phyloP scores from a whole-genome alignment of 2,797 vertebrate species.

The Chiroxiphia lanceolata region DNA sequence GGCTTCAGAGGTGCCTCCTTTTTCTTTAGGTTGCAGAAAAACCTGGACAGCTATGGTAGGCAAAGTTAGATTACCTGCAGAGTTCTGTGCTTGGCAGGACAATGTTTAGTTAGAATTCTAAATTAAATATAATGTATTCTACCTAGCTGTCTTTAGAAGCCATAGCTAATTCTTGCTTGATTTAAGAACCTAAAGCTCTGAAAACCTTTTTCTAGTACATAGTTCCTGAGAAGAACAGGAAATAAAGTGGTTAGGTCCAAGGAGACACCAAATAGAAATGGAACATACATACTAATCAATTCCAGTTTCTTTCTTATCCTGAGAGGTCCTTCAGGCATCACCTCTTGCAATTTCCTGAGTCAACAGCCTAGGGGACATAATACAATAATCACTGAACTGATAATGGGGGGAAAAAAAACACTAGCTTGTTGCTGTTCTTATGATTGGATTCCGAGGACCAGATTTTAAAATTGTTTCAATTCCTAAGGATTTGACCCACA shows the following conservation, averaged over 20 bases:
- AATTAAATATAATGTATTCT: not conserved
- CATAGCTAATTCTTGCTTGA: not conserved
- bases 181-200: slow-evolving; percentile 2
- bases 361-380: not conserved
- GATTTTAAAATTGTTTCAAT: not conserved
- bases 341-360: slow-evolving; percentile 6
- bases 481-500: not conserved
- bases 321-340: not conserved
- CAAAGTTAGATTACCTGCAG: not conserved
- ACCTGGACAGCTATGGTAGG: not conserved
- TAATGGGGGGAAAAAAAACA: not conserved
- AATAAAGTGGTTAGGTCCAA: not conserved
- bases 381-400: not conserved
- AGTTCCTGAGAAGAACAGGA: not conserved
- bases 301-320: not conserved
- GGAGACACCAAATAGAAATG: not conserved
- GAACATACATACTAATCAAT: not conserved
- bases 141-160: not conserved
- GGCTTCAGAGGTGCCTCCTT: not conserved
- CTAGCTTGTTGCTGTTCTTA: not conserved
- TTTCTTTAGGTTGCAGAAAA: not conserved
- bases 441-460: not conserved
- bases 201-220: not conserved
- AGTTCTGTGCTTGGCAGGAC: not conserved
- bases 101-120: not conserved